phyloP scores from a whole-genome alignment of 2,113 vertebrate species.

The Phalacrocorax pelagicus region DNA sequence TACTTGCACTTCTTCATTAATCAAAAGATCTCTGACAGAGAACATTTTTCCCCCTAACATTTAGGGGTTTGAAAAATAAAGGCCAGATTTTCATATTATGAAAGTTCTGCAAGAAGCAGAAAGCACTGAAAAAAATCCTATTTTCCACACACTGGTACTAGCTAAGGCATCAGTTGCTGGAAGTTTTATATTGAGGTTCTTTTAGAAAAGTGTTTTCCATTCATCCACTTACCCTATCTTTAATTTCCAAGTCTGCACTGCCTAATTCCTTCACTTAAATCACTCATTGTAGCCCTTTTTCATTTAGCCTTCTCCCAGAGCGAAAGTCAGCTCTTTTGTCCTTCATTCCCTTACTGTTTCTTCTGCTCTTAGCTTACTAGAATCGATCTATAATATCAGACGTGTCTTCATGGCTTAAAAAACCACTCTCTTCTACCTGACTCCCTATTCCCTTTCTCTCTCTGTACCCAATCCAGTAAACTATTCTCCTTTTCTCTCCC shows the following conservation, averaged over 20 bases:
- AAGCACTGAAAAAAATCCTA: neutral
- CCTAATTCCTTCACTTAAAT: conserved; percentile 38
- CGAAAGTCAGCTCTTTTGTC: neutral
- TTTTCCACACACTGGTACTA: neutral
- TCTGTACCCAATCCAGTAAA: neutral
- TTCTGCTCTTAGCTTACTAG: neutral
- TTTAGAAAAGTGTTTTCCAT: neutral
- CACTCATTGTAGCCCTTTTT: neutral
- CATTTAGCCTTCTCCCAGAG: neutral
- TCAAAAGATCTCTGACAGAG: neutral
- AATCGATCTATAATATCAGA: neutral
- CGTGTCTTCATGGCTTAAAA: neutral
- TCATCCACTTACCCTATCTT: neutral
- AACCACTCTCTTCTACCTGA: neutral
- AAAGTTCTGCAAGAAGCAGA: neutral
- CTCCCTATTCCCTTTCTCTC: neutral
- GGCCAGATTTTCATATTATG: neutral
- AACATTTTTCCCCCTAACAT: neutral
- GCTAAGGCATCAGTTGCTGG: neutral
- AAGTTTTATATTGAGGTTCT: neutral
- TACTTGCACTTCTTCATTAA: neutral
- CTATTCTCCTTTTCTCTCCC: neutral
- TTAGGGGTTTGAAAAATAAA: neutral
- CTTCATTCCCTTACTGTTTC: neutral
- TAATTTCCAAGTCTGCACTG: conserved; percentile 3